Evolutionary conservation across 1,140 invertebrate genomes (phyloP), one percentile per base, ranked within the genome.

Genomic region (honey bee (Apis mellifera)): DNA sequence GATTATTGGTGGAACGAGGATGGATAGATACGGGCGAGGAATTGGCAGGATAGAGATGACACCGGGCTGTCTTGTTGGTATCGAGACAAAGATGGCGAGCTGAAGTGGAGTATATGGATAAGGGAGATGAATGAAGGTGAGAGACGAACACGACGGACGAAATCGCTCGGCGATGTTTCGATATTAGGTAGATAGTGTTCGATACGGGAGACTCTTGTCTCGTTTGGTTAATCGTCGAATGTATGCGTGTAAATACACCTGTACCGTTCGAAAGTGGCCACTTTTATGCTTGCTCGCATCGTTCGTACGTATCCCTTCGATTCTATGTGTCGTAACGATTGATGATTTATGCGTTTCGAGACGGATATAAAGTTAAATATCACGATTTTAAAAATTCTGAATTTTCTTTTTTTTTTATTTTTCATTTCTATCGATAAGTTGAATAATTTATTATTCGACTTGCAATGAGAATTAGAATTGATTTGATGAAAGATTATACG

Each of bases 151-250:
- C 91, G 92, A 93, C 90, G 89, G 90, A 92, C 92, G 86, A 90
- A 93, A 93, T 93, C 92, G 90, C 88, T 93, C 92, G 89, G 89
- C 86, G 89, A 90, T 92, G 91, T 92, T 90, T 90, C 91, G 90
- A 92, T 91, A 88, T 93, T 83, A 83, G 88, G 81, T 85, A 89
- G 91, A 92, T 92, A 89, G 89, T 88, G 91, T 92, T 91, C 90
- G 92, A 91, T 92, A 89, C 81, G 86, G 88, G 84, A 86, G 89
- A 88, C 85, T 90, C 86, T 88, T 92, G 90, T 92, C 92, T 93
- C 88, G 90, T 92, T 92, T 91, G 88, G 86, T 91, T 90, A 86
- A 90, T 89, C 86, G 83, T 85, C 86, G 87, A 86, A 92, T 90
- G 90, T 91, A 88, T 83, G 86, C 78, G 77, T 74, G 72, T 86